A percentile compares a stretch with the other conserved stretches of the same genome.
Conservation (phyloP, 2,113 vertebrate genomes). For the Dicerorhinus sumatrensis region DNA sequence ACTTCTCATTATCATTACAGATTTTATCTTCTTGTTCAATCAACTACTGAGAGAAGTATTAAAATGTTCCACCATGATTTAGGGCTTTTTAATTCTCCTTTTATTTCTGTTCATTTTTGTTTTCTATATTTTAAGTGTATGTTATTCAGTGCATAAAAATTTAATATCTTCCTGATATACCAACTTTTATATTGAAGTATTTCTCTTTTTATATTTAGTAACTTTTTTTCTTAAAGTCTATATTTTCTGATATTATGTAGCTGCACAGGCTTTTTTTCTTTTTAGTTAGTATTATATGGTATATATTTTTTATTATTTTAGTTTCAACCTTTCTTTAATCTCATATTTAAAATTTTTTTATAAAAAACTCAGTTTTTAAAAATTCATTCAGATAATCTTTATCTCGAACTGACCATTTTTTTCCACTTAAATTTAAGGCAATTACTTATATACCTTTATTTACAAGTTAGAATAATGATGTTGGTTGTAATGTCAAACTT, state of each 20-base stretch:
- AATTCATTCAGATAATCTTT: neutral
- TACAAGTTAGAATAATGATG: slow-evolving; percentile 27
- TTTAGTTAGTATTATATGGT: neutral
- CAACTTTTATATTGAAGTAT: neutral
- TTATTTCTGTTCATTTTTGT: neutral
- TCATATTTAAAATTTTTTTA: neutral
- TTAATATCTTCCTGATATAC: neutral
- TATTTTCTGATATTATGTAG: neutral
- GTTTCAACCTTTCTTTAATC: neutral
- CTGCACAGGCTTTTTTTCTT: neutral
- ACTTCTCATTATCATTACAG: neutral
- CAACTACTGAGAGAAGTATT: neutral
- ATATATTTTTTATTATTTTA: neutral
- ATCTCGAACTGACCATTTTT: neutral
- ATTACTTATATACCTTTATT: neutral
- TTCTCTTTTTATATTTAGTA: neutral
- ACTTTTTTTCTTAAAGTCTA: neutral
- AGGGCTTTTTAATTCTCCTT: neutral
- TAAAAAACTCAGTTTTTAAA: neutral
- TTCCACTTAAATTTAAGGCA: neutral
- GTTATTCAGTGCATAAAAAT: neutral
- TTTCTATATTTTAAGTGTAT: neutral
- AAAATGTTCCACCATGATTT: neutral
- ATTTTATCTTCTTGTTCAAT: neutral
- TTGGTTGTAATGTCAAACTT: slow-evolving; percentile 10